Evolutionary conservation across 1,140 invertebrate species (phyloP).

Genomic region (Drosophila kohkoa): DNA sequence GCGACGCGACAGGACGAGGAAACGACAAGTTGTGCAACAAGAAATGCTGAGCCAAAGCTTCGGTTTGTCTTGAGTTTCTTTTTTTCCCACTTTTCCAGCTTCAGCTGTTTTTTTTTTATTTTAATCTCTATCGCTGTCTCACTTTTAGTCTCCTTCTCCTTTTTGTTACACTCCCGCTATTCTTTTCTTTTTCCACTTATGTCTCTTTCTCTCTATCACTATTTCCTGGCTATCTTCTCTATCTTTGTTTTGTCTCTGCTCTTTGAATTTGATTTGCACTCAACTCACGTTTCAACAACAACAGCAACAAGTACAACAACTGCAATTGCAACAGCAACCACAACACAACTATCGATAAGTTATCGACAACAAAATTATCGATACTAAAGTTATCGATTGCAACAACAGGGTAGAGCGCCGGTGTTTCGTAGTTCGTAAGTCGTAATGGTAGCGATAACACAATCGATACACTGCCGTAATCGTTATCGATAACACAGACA

Average conservation of each 20-base stretch:
- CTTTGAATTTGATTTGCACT: conserved; percentile 43
- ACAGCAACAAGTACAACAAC: conserved; percentile 7
- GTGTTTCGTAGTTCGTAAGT: conserved; percentile 45
- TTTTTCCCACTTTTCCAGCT: conserved; percentile 16
- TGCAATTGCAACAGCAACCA: conserved; percentile 6
- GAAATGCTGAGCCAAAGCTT: conserved; percentile 35
- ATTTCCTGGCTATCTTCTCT: background rate
- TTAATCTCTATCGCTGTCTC: background rate
- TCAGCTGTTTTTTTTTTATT: background rate
- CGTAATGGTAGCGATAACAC: conserved; percentile 5
- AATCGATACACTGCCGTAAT: conserved; percentile 12
- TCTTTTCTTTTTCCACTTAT: background rate
- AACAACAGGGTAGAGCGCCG: conserved; percentile 19
- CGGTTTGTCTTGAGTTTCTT: conserved; percentile 61
- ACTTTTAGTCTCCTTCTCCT: background rate
- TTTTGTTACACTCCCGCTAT: background rate
- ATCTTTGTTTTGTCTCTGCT: background rate
- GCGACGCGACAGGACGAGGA: conserved; percentile 10
- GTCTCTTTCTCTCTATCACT: background rate
- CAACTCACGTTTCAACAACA: conserved; percentile 39
- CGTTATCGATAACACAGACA: conserved; percentile 14
- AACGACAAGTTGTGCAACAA: conserved; percentile 45
- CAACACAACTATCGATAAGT: conserved; percentile 8
- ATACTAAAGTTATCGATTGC: conserved; percentile 3
- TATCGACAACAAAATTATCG: conserved; percentile 9